Evolutionary conservation across 53 echinoderm and acorn worm species (phyloP).

Genomic region (Temnopleurus reevesii): DNA sequence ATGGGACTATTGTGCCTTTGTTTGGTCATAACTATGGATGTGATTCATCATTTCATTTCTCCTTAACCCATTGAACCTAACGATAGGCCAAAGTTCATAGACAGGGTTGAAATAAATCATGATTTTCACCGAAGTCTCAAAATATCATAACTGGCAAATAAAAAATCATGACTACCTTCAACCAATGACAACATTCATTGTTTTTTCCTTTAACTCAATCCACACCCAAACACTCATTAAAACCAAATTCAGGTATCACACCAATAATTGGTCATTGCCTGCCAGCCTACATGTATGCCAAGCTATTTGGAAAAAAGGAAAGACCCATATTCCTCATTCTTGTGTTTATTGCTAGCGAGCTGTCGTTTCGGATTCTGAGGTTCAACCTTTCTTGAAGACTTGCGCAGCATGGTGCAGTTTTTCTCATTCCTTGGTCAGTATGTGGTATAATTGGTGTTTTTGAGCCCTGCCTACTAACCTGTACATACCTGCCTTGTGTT

Average conservation of each 20-base stretch:
- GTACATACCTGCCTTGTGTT: not conserved
- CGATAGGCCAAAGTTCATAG: no score
- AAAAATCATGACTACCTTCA: no score
- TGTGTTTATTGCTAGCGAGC: not conserved
- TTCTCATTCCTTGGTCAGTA: conserved; percentile 14
- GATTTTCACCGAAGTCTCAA: no score
- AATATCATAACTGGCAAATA: no score
- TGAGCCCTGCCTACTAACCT: not conserved
- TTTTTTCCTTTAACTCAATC: not conserved
- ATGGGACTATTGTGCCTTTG: no score
- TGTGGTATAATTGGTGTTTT: conserved; percentile 41
- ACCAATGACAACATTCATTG: no score
- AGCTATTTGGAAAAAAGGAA: not conserved
- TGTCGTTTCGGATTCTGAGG: not conserved
- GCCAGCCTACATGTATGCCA: not conserved
- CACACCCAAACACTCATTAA: not conserved
- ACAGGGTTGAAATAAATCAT: no score
- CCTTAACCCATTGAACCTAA: no score
- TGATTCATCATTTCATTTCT: no score
- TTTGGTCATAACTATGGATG: no score
- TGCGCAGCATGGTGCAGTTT: conserved; percentile 12
- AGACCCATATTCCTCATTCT: not conserved
- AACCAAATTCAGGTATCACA: not conserved
- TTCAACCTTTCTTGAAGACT: not conserved
- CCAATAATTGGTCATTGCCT: conserved; percentile 10